Percentiles rank a stretch among this genome's conserved stretches.
phyloP scores from a whole-genome alignment of 2,888 invertebrate species.

The Pandemis heparana region DNA sequence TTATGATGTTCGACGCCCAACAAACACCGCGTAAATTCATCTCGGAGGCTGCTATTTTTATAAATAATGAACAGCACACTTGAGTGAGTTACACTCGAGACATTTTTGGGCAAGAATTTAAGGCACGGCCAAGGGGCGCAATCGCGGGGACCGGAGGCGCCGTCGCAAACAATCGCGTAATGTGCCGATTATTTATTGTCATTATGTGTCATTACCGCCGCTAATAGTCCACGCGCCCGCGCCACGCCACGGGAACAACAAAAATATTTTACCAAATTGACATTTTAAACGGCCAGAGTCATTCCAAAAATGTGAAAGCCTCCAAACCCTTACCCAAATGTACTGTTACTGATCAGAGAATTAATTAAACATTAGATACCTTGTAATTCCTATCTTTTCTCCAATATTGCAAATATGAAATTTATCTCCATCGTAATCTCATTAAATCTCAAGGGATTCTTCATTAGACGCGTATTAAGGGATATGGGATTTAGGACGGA shows the following conservation, averaged over 20 bases:
- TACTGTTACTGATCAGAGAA: constrained; percentile 2
- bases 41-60: neutral
- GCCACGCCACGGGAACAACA: constrained; percentile 51
- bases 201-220: constrained; percentile 77
- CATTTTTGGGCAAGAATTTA: constrained; percentile 33
- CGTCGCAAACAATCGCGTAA: constrained; percentile 62
- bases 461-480: constrained; percentile 73
- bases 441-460: constrained; percentile 62
- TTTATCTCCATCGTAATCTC: constrained; percentile 64
- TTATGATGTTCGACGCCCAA: neutral
- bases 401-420: constrained; percentile 51
- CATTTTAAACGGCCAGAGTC: constrained; percentile 62
- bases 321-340: neutral
- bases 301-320: constrained; percentile 56
- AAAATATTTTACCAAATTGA: constrained; percentile 69
- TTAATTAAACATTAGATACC: constrained; percentile 2
- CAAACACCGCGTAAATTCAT: neutral
- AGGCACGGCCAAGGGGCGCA: constrained; percentile 46
- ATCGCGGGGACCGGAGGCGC: constrained; percentile 50
- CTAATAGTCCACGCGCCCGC: constrained; percentile 69
- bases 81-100: constrained; percentile 20
- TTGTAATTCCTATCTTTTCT: constrained; percentile 14
- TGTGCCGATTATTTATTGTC: constrained; percentile 75
- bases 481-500: constrained; percentile 63
- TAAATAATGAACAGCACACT: constrained; percentile 10